phyloP scores from a whole-genome alignment of 2,888 invertebrate species.

The Sphaeridia pumilis region DNA sequence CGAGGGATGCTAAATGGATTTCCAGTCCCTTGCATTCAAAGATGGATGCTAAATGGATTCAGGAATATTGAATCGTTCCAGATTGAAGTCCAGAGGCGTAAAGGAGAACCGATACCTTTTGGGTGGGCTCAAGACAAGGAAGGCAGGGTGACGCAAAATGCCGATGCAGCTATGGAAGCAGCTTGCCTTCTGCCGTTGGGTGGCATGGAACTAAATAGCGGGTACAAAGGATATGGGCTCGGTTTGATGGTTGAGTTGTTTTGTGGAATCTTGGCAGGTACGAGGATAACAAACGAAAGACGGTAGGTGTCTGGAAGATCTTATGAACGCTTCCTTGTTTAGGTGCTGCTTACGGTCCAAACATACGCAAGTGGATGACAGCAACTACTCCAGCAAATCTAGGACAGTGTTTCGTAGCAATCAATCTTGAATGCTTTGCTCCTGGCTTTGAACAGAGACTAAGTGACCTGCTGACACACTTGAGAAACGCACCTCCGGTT shows the following conservation, averaged over 20 bases:
- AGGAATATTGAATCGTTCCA: conserved; percentile 40
- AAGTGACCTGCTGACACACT: conserved; percentile 41
- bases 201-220: conserved; percentile 57
- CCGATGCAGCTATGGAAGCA: conserved; percentile 51
- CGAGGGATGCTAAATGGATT: too few species aligned
- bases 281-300: not conserved
- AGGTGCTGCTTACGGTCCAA: conserved; percentile 59
- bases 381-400: conserved; percentile 57
- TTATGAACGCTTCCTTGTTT: too few species aligned
- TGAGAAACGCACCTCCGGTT: conserved; percentile 6
- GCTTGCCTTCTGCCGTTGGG: conserved; percentile 59
- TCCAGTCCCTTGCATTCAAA: too few species aligned
- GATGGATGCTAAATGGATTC: too few species aligned
- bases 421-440: conserved; percentile 70
- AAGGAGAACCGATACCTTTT: conserved; percentile 59
- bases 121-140: conserved; percentile 74
- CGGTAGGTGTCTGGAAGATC: too few species aligned
- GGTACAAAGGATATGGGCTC: conserved; percentile 83
- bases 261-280: conserved; percentile 66
- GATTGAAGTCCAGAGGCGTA: conserved; percentile 72
- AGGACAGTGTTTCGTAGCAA: conserved; percentile 79
- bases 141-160: conserved; percentile 54
- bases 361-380: conserved; percentile 65
- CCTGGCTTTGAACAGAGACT: conserved; percentile 66
- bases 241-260: conserved; percentile 75